phyloP scores from a whole-genome alignment of 1,140 invertebrate species.

The Eumaeus atala region DNA sequence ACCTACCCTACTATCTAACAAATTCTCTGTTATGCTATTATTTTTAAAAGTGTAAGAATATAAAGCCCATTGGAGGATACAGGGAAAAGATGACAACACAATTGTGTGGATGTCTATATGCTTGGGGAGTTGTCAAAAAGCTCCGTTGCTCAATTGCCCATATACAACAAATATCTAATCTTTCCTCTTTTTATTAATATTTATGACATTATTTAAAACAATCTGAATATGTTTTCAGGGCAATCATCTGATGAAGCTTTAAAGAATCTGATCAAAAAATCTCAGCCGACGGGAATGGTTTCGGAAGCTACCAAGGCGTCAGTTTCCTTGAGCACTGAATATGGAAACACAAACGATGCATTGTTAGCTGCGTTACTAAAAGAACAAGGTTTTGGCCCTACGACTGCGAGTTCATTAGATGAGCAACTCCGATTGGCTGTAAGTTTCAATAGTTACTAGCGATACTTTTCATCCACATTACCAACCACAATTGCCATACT shows the following conservation, averaged over 20 bases:
- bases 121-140: too few relatives aligned
- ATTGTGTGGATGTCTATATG: too few relatives aligned
- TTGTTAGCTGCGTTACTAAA: conserved; percentile 79
- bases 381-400: conserved; percentile 79
- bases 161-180: too few relatives aligned
- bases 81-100: too few relatives aligned
- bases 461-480: background rate
- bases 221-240: conserved; percentile 28
- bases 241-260: conserved; percentile 64
- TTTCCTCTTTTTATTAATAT: background rate
- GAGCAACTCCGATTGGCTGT: conserved; percentile 77
- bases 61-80: too few relatives aligned
- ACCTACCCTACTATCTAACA: too few relatives aligned
- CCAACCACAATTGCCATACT: background rate
- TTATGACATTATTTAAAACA: background rate
- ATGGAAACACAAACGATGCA: conserved; percentile 78
- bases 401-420: conserved; percentile 75
- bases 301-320: conserved; percentile 61
- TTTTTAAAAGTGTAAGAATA: too few relatives aligned
- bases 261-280: conserved; percentile 55
- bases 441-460: conserved; percentile 42
- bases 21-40: too few relatives aligned
- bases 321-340: conserved; percentile 68
- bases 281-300: conserved; percentile 56
- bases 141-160: too few relatives aligned